Percentiles rank a stretch among this genome's conserved stretches.
Conservation (phyloP, 2,113 vertebrate genomes). For the Poeciliopsis retropinna region DNA sequence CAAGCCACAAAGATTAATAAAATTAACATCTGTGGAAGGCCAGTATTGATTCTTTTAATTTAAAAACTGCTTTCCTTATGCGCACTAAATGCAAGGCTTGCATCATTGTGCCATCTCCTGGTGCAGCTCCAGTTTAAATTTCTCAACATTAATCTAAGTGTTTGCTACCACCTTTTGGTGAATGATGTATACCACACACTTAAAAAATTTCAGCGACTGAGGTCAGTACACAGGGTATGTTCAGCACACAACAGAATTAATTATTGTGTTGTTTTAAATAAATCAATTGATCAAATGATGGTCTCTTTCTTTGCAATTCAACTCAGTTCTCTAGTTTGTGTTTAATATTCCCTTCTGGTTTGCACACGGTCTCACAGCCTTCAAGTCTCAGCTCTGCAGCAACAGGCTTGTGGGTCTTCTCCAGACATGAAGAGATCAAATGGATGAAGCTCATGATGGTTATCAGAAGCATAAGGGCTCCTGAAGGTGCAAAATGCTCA, state of each 20-base stretch:
- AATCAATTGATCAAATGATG: neutral
- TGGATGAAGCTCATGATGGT: constrained; percentile 47
- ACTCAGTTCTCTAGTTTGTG: neutral
- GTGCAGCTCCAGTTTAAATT: neutral
- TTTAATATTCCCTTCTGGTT: neutral
- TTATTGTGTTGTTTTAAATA: no score
- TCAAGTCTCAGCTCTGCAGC: neutral
- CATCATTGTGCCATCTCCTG: constrained; percentile 34
- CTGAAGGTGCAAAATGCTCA: constrained; percentile 13
- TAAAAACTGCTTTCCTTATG: neutral
- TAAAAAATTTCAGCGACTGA: neutral
- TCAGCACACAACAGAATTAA: no score
- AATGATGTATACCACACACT: constrained; percentile 17
- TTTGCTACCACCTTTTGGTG: constrained; percentile 54
- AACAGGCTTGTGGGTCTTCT: neutral
- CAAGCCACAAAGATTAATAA: neutral
- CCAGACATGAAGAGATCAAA: constrained; percentile 30
- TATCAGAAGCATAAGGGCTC: constrained; percentile 51
- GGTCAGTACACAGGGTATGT: no score
- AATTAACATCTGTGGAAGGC: neutral
- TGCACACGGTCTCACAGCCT: constrained; percentile 24
- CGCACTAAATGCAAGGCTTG: neutral
- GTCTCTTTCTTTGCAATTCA: neutral
- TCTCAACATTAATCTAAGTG: constrained; percentile 1
- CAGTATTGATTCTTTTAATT: neutral